Evolutionary conservation across 2,113 vertebrate genomes (phyloP).

Genomic region (Cyphomyrus discorhynchus): DNA sequence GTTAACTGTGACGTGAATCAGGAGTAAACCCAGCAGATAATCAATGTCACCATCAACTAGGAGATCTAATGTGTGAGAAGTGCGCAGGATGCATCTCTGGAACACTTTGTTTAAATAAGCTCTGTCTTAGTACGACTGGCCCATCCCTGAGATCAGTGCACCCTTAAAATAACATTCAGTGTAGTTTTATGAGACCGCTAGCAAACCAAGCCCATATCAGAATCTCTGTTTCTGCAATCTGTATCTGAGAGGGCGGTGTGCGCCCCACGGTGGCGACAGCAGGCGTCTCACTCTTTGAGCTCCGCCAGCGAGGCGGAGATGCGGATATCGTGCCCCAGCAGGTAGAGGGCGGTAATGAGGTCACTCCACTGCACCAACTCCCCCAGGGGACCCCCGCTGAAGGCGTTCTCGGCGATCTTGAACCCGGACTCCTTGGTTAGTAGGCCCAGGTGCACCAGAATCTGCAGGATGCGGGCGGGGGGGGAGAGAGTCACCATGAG

Average conservation of each 20-base stretch:
- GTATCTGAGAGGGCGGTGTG: neutral
- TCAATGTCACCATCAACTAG: neutral
- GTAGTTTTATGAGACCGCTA: neutral
- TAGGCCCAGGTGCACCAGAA: constrained; percentile 92
- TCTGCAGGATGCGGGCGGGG: constrained; percentile 51
- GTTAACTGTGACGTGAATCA: neutral
- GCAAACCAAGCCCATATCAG: neutral
- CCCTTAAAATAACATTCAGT: too few species aligned
- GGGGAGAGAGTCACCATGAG: neutral
- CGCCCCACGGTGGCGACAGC: neutral
- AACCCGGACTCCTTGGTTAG: constrained; percentile 98
- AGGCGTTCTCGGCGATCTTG: constrained; percentile 98
- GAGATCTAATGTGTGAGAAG: neutral
- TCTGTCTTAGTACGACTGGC: neutral
- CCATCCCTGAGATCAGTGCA: neutral
- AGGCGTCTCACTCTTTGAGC: constrained; percentile 87
- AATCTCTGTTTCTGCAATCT: neutral
- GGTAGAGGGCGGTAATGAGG: constrained; percentile 96
- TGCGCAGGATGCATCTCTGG: neutral
- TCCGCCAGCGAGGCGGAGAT: constrained; percentile 96
- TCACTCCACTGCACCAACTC: constrained; percentile 99
- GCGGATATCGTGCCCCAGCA: constrained; percentile 91
- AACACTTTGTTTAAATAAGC: neutral
- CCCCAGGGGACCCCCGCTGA: constrained; percentile 92
- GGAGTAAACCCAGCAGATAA: neutral